Conservation (phyloP, 2,888 invertebrate genomes). For the Xylota segnis region DNA sequence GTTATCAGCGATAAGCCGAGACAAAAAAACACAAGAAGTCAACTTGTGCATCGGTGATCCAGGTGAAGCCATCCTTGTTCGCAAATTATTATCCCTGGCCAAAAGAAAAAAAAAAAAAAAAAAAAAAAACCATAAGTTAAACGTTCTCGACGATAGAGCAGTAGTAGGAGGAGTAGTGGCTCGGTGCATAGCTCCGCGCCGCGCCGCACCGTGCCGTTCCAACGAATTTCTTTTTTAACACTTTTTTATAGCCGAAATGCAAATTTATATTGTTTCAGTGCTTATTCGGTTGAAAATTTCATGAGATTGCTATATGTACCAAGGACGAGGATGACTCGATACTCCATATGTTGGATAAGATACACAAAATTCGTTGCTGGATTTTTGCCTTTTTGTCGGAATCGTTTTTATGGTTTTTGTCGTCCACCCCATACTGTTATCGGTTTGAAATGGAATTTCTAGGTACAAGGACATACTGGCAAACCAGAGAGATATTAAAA, state of each 20-base stretch:
- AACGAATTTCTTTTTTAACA: constrained; percentile 37
- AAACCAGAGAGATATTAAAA: constrained; percentile 68
- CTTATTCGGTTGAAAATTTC: constrained; percentile 80
- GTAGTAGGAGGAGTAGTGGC: background rate
- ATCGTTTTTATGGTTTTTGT: constrained; percentile 26
- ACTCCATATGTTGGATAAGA: constrained; percentile 56
- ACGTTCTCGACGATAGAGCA: constrained; percentile 47
- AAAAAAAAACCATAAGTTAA: constrained; percentile 61
- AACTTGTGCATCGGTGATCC: constrained; percentile 56
- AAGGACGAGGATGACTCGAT: constrained; percentile 24
- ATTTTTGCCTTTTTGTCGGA: constrained; percentile 23
- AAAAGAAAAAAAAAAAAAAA: too few species aligned
- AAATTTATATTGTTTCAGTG: constrained; percentile 83
- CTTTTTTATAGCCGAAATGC: constrained; percentile 78
- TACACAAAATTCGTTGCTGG: constrained; percentile 41
- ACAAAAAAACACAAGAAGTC: constrained; percentile 32
- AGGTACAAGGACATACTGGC: constrained; percentile 54
- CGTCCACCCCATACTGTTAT: constrained; percentile 67
- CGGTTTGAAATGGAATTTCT: constrained; percentile 72
- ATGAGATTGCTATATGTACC: constrained; percentile 62
- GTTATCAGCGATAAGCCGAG: constrained; percentile 68
- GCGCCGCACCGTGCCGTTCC: background rate
- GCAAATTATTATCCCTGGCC: constrained; percentile 68
- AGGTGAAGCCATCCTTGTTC: constrained; percentile 67
- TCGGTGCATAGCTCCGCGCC: too few species aligned